Conservation (phyloP, 2,888 invertebrate species). For the Biston stratarius region DNA sequence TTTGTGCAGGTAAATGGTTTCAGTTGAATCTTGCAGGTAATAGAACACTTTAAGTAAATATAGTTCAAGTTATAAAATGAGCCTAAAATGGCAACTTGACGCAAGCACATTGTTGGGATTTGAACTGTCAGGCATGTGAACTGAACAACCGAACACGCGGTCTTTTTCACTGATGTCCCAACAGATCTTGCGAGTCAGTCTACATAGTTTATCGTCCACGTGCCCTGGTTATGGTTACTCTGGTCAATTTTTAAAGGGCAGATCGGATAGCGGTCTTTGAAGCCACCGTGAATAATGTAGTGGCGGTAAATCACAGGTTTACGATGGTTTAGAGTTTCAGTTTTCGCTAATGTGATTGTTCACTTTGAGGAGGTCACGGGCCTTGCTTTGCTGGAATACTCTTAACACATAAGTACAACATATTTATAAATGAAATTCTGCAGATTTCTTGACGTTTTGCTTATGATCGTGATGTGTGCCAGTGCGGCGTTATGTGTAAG, state of each 20-base stretch:
- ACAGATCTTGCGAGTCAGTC: background rate
- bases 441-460: background rate
- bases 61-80: too few relatives aligned
- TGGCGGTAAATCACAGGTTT: slow-evolving; percentile 31
- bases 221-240: slow-evolving; percentile 35
- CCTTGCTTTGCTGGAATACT: background rate
- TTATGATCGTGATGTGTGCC: background rate
- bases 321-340: slow-evolving; percentile 14
- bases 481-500: too few relatives aligned
- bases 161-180: background rate
- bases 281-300: slow-evolving; percentile 30
- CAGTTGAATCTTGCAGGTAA: too few relatives aligned
- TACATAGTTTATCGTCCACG: background rate
- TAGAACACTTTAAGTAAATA: too few relatives aligned
- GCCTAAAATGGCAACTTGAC: too few relatives aligned
- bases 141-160: too few relatives aligned
- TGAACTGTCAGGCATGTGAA: too few relatives aligned
- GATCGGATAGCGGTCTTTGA: slow-evolving; percentile 29
- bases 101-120: too few relatives aligned
- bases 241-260: slow-evolving; percentile 43
- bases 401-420: background rate
- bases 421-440: too few relatives aligned
- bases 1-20: too few relatives aligned
- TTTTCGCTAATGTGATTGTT: slow-evolving; percentile 14
- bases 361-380: slow-evolving; percentile 4